Evolutionary conservation across 2,888 invertebrate species (phyloP).

Genomic region (Xanthorhoe designata): DNA sequence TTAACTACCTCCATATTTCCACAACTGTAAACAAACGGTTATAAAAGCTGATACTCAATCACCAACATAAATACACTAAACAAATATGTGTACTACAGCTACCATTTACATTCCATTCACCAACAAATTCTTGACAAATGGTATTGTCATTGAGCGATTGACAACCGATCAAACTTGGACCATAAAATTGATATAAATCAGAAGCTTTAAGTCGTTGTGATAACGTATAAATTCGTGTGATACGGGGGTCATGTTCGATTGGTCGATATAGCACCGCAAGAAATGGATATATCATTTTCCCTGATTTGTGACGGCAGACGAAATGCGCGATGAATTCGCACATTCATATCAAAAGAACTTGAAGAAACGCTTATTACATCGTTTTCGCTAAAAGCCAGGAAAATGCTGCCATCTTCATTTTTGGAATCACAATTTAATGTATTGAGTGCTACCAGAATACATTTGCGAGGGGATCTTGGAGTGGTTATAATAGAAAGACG

Average conservation of each 20-base stretch:
- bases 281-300: conserved; percentile 48
- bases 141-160: conserved; percentile 48
- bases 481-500: not conserved
- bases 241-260: conserved; percentile 14
- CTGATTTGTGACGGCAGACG: conserved; percentile 43
- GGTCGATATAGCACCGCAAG: conserved; percentile 36
- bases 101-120: conserved; percentile 34
- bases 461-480: not conserved
- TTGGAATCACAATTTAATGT: conserved; percentile 17
- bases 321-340: conserved; percentile 46
- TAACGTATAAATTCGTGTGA: conserved; percentile 18
- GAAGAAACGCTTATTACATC: conserved; percentile 38
- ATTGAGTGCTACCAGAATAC: conserved; percentile 10
- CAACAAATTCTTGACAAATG: conserved; percentile 48
- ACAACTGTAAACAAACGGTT: conserved; percentile 7
- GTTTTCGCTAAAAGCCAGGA: conserved; percentile 29
- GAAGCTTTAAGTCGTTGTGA: conserved; percentile 6
- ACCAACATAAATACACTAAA: conserved; percentile 1
- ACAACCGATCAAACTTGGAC: conserved; percentile 42
- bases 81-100: conserved; percentile 25
- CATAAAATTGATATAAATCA: conserved; percentile 25
- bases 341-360: conserved; percentile 40
- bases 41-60: conserved; percentile 4
- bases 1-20: not conserved
- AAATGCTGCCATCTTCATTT: conserved; percentile 29